phyloP scores from a whole-genome alignment of 2,113 vertebrate species.

The Hippocampus zosterae region DNA sequence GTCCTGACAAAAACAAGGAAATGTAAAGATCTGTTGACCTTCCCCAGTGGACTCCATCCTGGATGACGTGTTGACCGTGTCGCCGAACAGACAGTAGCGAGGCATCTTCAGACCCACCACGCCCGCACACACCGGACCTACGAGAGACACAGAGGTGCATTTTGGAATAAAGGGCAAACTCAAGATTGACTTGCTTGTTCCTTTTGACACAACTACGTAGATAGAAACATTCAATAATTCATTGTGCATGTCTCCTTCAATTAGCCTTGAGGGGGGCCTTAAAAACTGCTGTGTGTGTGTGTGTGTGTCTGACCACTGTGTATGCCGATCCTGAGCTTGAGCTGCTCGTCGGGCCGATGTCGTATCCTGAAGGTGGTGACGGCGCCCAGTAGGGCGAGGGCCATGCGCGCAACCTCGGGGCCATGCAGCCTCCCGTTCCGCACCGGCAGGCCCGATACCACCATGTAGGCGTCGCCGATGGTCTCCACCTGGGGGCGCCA shows the following conservation, averaged over 20 bases:
- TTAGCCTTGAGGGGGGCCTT: no score
- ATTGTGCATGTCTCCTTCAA: no score
- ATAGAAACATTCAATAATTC: no score
- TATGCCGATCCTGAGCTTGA: conserved; percentile 83
- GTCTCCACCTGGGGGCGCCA: conserved; percentile 83
- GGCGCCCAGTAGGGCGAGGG: conserved; percentile 82
- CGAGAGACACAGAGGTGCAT: no score
- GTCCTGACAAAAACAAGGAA: not conserved
- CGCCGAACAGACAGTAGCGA: conserved; percentile 88
- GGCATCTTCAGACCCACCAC: conserved; percentile 95
- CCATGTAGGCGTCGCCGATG: conserved; percentile 95
- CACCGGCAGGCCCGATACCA: conserved; percentile 88
- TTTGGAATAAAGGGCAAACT: no score
- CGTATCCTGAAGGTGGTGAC: conserved; percentile 86
- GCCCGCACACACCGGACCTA: conserved; percentile 85
- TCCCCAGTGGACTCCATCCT: conserved; percentile 90
- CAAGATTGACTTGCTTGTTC: no score
- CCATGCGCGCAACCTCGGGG: conserved; percentile 86
- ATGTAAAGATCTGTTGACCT: conserved; percentile 65
- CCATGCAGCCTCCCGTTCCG: conserved; percentile 85
- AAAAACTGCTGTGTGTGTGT: not conserved
- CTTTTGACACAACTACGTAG: no score
- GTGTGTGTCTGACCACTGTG: conserved; percentile 78
- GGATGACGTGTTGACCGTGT: conserved; percentile 91
- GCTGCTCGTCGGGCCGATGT: conserved; percentile 80